phyloP scores from a whole-genome alignment of 2,888 invertebrate species.

The Hemistola chrysoprasaria region DNA sequence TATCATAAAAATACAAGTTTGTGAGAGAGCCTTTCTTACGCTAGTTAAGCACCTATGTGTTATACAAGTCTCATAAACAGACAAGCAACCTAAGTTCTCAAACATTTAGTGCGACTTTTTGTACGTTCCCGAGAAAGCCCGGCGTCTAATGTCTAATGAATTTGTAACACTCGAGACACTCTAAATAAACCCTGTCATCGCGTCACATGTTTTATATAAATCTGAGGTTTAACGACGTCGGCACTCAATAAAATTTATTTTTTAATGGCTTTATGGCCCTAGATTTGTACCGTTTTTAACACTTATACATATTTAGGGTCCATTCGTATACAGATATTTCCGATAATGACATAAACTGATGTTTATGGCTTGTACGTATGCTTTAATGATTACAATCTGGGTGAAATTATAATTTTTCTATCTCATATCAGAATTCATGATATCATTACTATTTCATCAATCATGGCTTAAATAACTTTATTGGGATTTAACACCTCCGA shows the following conservation, averaged over 20 bases:
- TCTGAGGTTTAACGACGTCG: conserved; percentile 63
- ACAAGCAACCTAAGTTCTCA: no score
- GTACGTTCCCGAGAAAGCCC: conserved; percentile 36
- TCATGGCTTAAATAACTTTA: conserved; percentile 29
- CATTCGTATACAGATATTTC: conserved; percentile 39
- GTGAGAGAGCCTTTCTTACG: no score
- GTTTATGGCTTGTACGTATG: conserved; percentile 34
- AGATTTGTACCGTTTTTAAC: conserved; percentile 56
- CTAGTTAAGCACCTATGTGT: no score
- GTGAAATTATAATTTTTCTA: conserved; percentile 28
- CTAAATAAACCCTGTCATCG: conserved; percentile 63
- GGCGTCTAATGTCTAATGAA: conserved; percentile 48
- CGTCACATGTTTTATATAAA: conserved; percentile 67
- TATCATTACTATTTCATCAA: no score
- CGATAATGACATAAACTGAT: conserved; percentile 39
- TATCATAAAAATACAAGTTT: no score
- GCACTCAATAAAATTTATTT: conserved; percentile 66
- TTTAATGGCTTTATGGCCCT: conserved; percentile 55
- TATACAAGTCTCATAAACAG: no score
- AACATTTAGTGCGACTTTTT: conserved; percentile 24
- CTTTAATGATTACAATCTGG: conserved; percentile 33
- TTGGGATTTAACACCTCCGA: conserved; percentile 25
- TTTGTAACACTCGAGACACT: conserved; percentile 53
- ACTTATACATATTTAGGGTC: conserved; percentile 47
- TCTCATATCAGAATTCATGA: conserved; percentile 27